phyloP scores from a whole-genome alignment of 30 jellyfish, hydroid and myxozoan species.

The Chrysaora quinquecirrha region DNA sequence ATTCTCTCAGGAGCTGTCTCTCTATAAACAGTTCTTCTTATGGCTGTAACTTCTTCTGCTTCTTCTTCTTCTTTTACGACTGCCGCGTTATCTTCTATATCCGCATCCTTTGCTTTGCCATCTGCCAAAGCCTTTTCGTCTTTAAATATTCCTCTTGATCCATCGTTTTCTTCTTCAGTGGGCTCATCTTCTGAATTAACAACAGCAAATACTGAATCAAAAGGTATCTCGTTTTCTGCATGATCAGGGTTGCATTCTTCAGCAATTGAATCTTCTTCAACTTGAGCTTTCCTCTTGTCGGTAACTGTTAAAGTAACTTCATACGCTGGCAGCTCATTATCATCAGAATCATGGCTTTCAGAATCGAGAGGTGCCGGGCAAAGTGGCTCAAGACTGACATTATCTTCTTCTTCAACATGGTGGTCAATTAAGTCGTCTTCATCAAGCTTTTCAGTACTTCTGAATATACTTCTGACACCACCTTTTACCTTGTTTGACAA shows the following conservation, averaged over 20 bases:
- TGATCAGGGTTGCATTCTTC: background rate
- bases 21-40: slow-evolving; percentile 4
- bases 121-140: too few relatives aligned
- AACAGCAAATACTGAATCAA: background rate
- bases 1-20: background rate
- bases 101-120: too few relatives aligned
- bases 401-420: background rate
- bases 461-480: background rate
- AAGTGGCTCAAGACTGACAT: background rate
- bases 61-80: background rate
- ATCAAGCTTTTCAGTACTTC: background rate
- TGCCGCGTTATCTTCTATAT: background rate
- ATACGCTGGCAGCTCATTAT: too few relatives aligned
- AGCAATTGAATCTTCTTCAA: background rate
- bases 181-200: background rate
- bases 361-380: background rate
- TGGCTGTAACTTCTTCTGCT: background rate
- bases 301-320: too few relatives aligned
- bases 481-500: background rate
- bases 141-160: too few relatives aligned
- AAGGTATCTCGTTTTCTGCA: background rate
- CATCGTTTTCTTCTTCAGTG: background rate
- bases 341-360: too few relatives aligned
- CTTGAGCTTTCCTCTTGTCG: background rate
- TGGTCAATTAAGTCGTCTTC: background rate